These are phyloP conservation scores for Ailuropoda melanoleuca DNA, from an alignment of 2,113 vertebrate genomes.

Conservation along the genomic window DNA sequence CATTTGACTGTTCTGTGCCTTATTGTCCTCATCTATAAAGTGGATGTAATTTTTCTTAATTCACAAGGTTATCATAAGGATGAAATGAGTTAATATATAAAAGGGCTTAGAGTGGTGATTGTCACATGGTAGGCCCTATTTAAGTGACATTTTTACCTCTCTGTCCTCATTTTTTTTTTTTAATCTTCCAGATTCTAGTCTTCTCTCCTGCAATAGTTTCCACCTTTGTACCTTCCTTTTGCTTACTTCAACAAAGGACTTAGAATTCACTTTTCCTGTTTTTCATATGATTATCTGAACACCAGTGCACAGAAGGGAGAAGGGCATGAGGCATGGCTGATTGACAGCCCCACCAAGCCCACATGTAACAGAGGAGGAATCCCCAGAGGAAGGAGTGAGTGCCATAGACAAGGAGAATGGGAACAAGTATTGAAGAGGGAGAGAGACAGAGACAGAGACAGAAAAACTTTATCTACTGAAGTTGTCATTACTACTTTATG, in stretches of 20 bases:
- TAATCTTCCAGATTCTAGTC: background rate
- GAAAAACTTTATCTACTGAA: background rate
- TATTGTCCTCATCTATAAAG: background rate
- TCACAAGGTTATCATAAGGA: background rate
- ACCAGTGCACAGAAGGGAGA: background rate
- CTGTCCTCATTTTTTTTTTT: background rate
- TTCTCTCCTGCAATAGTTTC: background rate
- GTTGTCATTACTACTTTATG: background rate
- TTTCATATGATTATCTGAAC: background rate
- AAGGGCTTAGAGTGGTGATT: background rate
- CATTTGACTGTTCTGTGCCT: background rate
- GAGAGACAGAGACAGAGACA: background rate
- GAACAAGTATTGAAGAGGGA: background rate
- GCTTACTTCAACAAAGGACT: background rate
- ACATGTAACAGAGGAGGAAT: background rate
- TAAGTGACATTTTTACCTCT: background rate
- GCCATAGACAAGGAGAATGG: background rate
- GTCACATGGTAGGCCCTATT: background rate
- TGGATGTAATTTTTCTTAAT: background rate
- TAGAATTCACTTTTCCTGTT: constrained; percentile 7
- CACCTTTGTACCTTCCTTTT: background rate
- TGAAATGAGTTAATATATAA: background rate
- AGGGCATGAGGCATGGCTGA: background rate
- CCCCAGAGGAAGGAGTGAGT: background rate
- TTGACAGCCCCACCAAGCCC: background rate